Percentiles rank a stretch among this genome's conserved stretches.
phyloP scores from a whole-genome alignment of 2,888 invertebrate genomes.

The Agrotis puta region DNA sequence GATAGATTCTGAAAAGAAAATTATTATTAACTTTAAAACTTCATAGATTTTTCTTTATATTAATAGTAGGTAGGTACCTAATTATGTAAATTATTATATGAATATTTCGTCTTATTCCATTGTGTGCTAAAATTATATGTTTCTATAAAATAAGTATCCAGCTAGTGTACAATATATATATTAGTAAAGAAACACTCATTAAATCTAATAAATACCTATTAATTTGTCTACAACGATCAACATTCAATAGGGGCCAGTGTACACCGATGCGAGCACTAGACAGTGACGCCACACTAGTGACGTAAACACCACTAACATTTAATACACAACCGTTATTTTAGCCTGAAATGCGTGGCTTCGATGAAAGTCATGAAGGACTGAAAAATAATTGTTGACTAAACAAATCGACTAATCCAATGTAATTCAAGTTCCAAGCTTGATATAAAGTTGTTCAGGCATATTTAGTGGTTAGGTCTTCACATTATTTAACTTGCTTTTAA shows the following conservation, averaged over 20 bases:
- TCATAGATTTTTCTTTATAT: conserved; percentile 17
- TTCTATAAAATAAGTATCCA: conserved; percentile 29
- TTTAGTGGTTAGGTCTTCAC: conserved; percentile 57
- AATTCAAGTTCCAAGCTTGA: conserved; percentile 67
- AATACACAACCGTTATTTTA: conserved; percentile 83
- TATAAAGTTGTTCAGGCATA: conserved; percentile 42
- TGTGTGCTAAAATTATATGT: conserved; percentile 30
- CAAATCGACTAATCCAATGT: conserved; percentile 46
- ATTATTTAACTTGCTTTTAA: neutral
- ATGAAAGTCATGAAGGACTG: conserved; percentile 38
- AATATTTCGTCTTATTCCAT: conserved; percentile 10
- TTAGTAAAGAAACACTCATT: conserved; percentile 61
- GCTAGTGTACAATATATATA: conserved; percentile 36
- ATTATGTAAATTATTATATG: no score
- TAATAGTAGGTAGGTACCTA: neutral
- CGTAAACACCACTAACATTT: conserved; percentile 71
- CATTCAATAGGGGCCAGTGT: conserved; percentile 71
- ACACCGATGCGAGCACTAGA: conserved; percentile 68
- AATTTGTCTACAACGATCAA: conserved; percentile 75
- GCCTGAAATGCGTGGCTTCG: conserved; percentile 67
- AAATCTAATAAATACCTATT: conserved; percentile 59
- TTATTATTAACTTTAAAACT: conserved; percentile 1
- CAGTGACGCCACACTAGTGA: conserved; percentile 58
- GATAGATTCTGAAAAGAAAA: conserved; percentile 33
- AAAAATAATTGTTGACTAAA: conserved; percentile 25